Base-by-base conservation (phyloP, 2,797 vertebrate species). In the Scolopax bukidnonensis region DNA sequence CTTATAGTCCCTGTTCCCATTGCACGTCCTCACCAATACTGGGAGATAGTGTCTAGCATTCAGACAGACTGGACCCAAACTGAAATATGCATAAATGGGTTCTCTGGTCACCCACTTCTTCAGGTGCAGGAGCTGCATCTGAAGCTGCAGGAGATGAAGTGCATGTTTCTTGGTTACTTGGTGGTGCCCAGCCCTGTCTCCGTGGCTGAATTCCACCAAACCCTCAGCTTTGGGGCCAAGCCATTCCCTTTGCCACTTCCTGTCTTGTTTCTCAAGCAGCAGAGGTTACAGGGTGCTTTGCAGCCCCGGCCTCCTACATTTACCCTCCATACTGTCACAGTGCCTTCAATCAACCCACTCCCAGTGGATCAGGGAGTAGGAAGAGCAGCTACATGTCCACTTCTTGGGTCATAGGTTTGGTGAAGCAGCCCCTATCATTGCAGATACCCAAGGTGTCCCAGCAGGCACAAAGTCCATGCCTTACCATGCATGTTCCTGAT, bases 401-500 rank as follows among this genome's bases (percentile, higher is more conserved):
- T 79, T 63, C 47, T 82, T 56, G 40, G 12, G 36, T 61, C 24
- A 36, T 0, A 50, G 41, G 25, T 73, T 61, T 79, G 59, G 40
- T 40, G 68, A 88, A 74, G 36, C 25, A 84, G 12, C 14, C 20
- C 45, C 63, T 41, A 64, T 77, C 25, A 64, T 33, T 83, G 32
- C 20, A 51, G 23, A 33, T 33, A 69, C 0, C 1, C 12, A 79
- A 5, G 5, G 14, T 23, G 16, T 21, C 28, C 24, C 32, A 80
- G 36, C 6, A 75, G 23, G 19, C 63, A 73, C 4, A 14, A 93
- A 70, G 47, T 20, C 38, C 7, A 7, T 60, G 40, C 82, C 96
- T 18, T 95, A 97, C 97, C 96, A 0, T 28, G 30, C 40, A 81
- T 97, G 13, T 70, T 95, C 59, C 40, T 93, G 33, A 97, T 8